Base-by-base conservation (phyloP, 1,140 invertebrate genomes). In the Euglossa dilemma region DNA sequence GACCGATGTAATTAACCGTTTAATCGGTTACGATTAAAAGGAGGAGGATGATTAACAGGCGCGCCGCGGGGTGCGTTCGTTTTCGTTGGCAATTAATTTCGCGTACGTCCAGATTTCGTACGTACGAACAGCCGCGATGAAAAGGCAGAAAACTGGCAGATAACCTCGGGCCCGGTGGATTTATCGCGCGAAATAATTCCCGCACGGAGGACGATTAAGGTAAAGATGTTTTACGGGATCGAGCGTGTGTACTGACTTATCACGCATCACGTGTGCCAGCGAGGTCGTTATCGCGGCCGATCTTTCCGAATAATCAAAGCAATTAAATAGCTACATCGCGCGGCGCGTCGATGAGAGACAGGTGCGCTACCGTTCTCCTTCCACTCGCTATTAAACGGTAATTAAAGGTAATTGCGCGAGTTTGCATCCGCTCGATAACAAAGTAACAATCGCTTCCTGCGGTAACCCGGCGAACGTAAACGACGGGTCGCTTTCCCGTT, bases 341-440 rank as follows among this genome's bases (percentile, higher is more conserved):
- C 50, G 23, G 16, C 79, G 47, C 84, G 87, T 87, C 72, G 80
- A 82, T 81, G 86, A 87, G 59, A 82, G 83, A 83, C 83, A 76
- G 87, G 66, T 83, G 79, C 63, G 74, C 64, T 71, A 59, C 72
- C 64, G 54, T 61, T 69, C 43, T 45, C 64, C 57, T 78, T 82
- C 7, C 84, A 47, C 74, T 83, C 74, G 84, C 78, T 73, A 90
- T 90, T 90, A 90, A 90, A 90, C 85, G 82, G 67, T 86, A 89
- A 90, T 90, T 90, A 90, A 69, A 76, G 89, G 80, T 90, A 90
- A 90, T 90, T 90, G 86, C 79, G 77, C 59, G 83, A 80, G 80
- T 87, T 85, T 87, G 79, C 86, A 83, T 90, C 77, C 83, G 85
- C 86, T 77, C 78, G 87, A 89, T 89, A 89, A 80, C 85, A 80